Base-by-base conservation (phyloP, 2,888 invertebrate species). In the Lamproptera curius region DNA sequence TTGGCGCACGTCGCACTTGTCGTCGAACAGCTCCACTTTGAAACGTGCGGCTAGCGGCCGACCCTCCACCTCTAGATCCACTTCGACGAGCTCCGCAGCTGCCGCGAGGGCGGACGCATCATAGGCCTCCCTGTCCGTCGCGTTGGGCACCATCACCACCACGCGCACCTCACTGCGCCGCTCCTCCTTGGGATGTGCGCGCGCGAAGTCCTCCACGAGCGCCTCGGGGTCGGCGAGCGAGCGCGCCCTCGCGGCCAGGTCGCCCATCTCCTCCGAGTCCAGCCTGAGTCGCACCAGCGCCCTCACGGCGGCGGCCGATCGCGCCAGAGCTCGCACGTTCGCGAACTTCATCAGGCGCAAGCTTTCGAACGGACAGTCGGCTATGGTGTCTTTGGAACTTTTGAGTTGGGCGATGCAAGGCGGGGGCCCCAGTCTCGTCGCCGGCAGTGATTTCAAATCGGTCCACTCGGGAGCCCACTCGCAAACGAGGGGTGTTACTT, bases 291-390 rank as follows among this genome's bases (percentile, higher is more conserved):
- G 67, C 0, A 63, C 65, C 11, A 84, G 59, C 1, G 73, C 67
- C 6, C 71, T 66, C 13, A 70, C 50, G 1, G 76, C 79, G 38
- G 68, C 70, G 8, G 73, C 72, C 9, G 66, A 65, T 11, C 63
- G 64, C 4, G 70, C 70, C 15, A 81, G 55, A 1, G 61, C 61
- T n/a, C 67, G 67, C n/a, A 64, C 70, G 55, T 78, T 73, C 2
- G 69, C 75, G 17, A 78, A 52, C 51, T 79, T 83, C 15, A 76
- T 57, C 28, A 81, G 61, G 1, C 82, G 76, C 5, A 74, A 70
- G 15, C 78, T 69, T 48, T 84, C 85, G 55, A 82, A 85, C 4
- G 76, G 70, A 53, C 85, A 83, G 9, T 58, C 53, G 58, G 23
- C 50, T 39, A 16, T 42, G 44, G 13, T 15, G 15, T 56, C 55